Percentiles rank a stretch among this genome's conserved stretches.
Conservation (phyloP, 2,113 vertebrate genomes). For the Panthera uncia region DNA sequence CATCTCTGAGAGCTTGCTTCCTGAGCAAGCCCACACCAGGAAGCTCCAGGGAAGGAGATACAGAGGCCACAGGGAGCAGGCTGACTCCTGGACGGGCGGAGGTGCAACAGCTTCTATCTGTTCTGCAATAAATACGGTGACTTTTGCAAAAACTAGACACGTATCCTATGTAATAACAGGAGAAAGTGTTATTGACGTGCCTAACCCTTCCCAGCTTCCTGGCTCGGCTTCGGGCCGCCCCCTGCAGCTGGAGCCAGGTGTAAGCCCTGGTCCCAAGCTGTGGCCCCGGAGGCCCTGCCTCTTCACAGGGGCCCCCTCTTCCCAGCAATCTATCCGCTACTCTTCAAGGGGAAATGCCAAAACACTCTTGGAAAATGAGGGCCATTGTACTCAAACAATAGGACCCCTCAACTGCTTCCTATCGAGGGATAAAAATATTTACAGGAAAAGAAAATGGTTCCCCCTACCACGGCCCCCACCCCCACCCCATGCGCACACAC, state of each 20-base stretch:
- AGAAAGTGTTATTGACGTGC: background rate
- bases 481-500: background rate
- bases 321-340: background rate
- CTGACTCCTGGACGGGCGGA: background rate
- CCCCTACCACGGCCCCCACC: background rate
- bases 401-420: constrained; percentile 60
- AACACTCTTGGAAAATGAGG: constrained; percentile 43
- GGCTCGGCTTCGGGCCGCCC: background rate
- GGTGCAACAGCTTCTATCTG: background rate
- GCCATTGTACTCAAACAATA: constrained; percentile 77
- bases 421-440: constrained; percentile 73
- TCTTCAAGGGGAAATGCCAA: constrained; percentile 54
- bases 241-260: background rate
- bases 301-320: background rate
- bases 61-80: background rate
- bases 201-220: background rate
- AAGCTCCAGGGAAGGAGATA: background rate
- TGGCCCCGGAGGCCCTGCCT: background rate
- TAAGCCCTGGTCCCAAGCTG: background rate
- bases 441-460: constrained; percentile 66
- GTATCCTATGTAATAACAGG: rapidly evolving
- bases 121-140: background rate
- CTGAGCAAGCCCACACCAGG: background rate
- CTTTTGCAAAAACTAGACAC: background rate
- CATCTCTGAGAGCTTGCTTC: background rate